These are phyloP conservation scores for Chaitophorus viminalis DNA, from an alignment of 2,888 invertebrate genomes.

Conservation along the genomic window DNA sequence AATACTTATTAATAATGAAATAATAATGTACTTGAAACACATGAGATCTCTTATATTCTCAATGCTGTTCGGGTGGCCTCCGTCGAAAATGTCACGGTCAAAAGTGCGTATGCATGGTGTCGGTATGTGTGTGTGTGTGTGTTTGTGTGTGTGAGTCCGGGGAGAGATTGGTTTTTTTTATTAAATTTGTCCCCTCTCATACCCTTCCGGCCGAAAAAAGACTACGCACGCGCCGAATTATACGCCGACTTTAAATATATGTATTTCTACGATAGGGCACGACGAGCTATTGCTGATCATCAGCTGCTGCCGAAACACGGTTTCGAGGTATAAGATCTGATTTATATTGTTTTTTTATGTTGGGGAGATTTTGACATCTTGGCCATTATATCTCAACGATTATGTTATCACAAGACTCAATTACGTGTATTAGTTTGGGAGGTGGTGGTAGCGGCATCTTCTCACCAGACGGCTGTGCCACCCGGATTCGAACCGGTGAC, in stretches of 20 bases:
- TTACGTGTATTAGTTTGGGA: too few species aligned
- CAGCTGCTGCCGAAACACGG: too few species aligned
- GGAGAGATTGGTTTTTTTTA: conserved; percentile 13
- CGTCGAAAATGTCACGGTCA: conserved; percentile 54
- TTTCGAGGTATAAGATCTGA: too few species aligned
- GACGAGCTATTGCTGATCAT: too few species aligned
- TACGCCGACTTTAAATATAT: neutral
- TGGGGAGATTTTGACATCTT: too few species aligned
- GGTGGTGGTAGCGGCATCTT: too few species aligned
- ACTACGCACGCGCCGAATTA: neutral
- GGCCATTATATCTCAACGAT: too few species aligned
- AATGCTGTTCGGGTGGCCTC: conserved; percentile 47
- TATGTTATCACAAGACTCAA: too few species aligned
- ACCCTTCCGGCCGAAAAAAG: neutral
- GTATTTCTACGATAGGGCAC: neutral
- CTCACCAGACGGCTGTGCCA: too few species aligned
- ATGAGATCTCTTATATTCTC: neutral
- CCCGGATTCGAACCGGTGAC: too few species aligned
- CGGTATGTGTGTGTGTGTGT: neutral
- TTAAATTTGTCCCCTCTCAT: neutral
- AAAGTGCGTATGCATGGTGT: neutral
- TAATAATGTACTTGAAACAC: neutral
- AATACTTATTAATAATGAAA: neutral
- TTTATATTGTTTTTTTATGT: too few species aligned
- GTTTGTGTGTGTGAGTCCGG: neutral